phyloP scores from a whole-genome alignment of 2,888 invertebrate genomes.

The Sepioteuthis lessoniana region DNA sequence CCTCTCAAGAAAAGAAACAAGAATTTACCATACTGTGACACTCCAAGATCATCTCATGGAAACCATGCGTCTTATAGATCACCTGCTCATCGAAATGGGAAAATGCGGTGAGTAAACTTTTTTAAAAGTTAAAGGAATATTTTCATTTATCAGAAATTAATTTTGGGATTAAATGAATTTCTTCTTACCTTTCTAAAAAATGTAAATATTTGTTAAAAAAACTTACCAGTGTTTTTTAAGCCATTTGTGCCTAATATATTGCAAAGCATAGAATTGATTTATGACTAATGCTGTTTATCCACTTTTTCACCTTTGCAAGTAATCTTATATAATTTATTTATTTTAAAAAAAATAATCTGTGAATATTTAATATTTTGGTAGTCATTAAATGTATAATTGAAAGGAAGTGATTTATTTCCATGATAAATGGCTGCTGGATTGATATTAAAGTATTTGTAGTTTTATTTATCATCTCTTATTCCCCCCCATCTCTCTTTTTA shows the following conservation, averaged over 20 bases:
- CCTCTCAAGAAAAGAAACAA: conserved; percentile 40
- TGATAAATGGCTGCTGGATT: too few species aligned
- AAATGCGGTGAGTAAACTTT: conserved; percentile 53
- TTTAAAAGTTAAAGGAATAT: background rate
- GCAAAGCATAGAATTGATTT: background rate
- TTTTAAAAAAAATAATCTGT: too few species aligned
- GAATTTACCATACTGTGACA: conserved; percentile 50
- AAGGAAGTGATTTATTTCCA: too few species aligned
- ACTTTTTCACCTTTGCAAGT: too few species aligned
- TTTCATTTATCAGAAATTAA: background rate
- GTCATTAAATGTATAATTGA: too few species aligned
- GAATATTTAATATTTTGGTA: too few species aligned
- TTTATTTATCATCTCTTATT: too few species aligned
- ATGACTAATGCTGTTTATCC: background rate
- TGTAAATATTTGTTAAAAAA: background rate
- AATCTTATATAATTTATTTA: too few species aligned
- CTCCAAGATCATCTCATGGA: conserved; percentile 54
- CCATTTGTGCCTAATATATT: background rate
- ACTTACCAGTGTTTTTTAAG: background rate
- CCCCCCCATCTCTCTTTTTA: too few species aligned
- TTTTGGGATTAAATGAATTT: background rate
- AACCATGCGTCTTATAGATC: conserved; percentile 59
- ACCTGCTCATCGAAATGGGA: conserved; percentile 58
- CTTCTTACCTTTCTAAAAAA: background rate
- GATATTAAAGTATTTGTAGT: too few species aligned